These are phyloP conservation scores for Sciurus niger DNA, from an alignment of 2,113 vertebrate genomes.

Conservation along the genomic window DNA sequence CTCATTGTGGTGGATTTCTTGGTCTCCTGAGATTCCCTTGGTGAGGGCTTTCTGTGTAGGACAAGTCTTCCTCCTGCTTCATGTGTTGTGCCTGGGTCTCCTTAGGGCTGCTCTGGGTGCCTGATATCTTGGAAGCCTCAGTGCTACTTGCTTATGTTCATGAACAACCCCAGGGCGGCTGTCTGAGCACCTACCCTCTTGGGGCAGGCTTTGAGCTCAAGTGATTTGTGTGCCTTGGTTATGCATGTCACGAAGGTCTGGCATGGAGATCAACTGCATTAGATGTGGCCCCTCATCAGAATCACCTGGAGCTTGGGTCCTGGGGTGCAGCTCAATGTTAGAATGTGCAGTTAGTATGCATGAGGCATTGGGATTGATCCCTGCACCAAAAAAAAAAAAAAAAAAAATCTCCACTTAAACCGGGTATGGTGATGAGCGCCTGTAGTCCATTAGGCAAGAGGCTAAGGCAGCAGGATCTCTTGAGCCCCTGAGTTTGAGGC, in stretches of 20 bases:
- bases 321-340: background rate
- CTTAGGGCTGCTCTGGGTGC: background rate
- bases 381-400: background rate
- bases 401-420: background rate
- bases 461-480: too few species aligned
- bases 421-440: too few species aligned
- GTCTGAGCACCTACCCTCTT: background rate
- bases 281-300: too few species aligned
- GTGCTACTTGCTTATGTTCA: accelerated
- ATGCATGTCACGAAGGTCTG: accelerated
- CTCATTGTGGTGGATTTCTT: accelerated
- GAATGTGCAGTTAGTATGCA: background rate
- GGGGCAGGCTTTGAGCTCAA: too few species aligned
- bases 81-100: background rate
- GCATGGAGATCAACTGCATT: background rate
- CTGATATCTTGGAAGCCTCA: background rate
- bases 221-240: background rate
- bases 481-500: background rate
- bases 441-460: too few species aligned
- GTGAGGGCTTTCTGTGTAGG: background rate
- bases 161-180: accelerated
- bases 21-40: background rate
- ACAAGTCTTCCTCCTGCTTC: background rate
- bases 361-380: background rate
- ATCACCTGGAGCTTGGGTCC: background rate